Evolutionary conservation across 2,888 invertebrate genomes (phyloP).

Genomic region (Kryphioiulus occultus): DNA sequence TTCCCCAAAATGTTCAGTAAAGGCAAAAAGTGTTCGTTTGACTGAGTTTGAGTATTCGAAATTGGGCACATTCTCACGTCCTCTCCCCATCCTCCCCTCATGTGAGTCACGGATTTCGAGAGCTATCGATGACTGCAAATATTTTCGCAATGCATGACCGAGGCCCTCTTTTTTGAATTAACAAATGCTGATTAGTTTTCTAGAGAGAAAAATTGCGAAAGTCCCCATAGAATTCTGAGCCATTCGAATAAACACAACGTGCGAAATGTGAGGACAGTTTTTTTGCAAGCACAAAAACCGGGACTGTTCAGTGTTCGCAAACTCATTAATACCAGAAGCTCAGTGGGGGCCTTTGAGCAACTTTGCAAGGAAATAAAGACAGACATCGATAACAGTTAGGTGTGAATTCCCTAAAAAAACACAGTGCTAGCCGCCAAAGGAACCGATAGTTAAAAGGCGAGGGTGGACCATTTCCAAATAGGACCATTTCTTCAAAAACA

Average conservation of each 20-base stretch:
- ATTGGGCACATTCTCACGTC: conserved; percentile 39
- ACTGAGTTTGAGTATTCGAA: neutral
- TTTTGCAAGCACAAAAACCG: neutral
- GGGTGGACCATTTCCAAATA: neutral
- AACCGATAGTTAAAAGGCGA: neutral
- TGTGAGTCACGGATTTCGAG: neutral
- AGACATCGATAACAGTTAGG: neutral
- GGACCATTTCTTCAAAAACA: neutral
- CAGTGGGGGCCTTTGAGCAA: neutral
- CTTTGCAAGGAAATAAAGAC: neutral
- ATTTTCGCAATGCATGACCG: conserved; percentile 4
- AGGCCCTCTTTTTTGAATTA: conserved; percentile 10
- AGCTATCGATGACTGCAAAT: conserved; percentile 27
- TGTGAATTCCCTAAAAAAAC: neutral
- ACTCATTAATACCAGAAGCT: conserved; percentile 27
- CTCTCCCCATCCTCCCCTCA: neutral
- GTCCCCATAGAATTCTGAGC: neutral
- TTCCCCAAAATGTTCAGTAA: neutral
- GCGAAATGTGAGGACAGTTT: neutral
- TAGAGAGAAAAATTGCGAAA: neutral
- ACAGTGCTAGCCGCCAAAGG: neutral
- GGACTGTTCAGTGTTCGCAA: neutral
- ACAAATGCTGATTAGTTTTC: neutral
- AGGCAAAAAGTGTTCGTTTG: neutral
- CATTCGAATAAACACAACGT: neutral